These are phyloP conservation scores for Hylyphantes graminicola DNA, from an alignment of 1,140 invertebrate species.

Conservation along the genomic window DNA sequence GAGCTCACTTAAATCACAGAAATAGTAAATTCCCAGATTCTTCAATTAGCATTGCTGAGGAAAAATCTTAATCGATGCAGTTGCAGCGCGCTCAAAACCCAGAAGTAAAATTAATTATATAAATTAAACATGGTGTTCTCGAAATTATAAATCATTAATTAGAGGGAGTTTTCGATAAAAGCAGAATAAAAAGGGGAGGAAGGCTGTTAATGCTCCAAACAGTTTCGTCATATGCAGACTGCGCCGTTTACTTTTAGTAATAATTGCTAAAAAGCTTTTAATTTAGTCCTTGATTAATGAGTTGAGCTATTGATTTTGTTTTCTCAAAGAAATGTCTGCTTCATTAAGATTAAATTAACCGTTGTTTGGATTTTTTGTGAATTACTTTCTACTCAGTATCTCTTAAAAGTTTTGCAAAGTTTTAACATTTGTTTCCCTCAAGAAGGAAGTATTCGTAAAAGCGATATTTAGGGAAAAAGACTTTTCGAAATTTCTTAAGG, in stretches of 20 bases:
- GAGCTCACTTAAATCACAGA: too few species aligned
- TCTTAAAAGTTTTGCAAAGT: not conserved
- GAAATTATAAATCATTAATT: constrained; percentile 54
- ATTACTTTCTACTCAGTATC: not conserved
- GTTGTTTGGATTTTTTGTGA: not conserved
- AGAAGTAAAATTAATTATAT: constrained; percentile 25
- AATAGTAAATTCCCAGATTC: too few species aligned
- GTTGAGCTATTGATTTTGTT: constrained; percentile 44
- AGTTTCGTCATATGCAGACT: constrained; percentile 31
- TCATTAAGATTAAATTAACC: constrained; percentile 58
- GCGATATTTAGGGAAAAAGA: too few species aligned
- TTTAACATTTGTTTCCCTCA: not conserved
- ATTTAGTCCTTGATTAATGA: constrained; percentile 56
- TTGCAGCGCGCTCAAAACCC: not conserved
- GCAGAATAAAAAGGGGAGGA: constrained; percentile 3
- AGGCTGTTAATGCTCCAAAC: constrained; percentile 24
- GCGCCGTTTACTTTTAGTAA: constrained; percentile 40
- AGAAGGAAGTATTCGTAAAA: not conserved
- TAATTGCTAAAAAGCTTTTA: constrained; percentile 57
- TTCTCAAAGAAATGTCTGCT: constrained; percentile 34
- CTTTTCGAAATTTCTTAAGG: too few species aligned
- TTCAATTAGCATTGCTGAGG: too few species aligned
- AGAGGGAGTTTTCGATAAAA: constrained; percentile 33
- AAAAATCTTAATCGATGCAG: too few species aligned
- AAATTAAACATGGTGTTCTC: constrained; percentile 52